These are phyloP conservation scores for Apodemia hepburni DNA, from an alignment of 2,888 invertebrate species.

Conservation along the genomic window DNA sequence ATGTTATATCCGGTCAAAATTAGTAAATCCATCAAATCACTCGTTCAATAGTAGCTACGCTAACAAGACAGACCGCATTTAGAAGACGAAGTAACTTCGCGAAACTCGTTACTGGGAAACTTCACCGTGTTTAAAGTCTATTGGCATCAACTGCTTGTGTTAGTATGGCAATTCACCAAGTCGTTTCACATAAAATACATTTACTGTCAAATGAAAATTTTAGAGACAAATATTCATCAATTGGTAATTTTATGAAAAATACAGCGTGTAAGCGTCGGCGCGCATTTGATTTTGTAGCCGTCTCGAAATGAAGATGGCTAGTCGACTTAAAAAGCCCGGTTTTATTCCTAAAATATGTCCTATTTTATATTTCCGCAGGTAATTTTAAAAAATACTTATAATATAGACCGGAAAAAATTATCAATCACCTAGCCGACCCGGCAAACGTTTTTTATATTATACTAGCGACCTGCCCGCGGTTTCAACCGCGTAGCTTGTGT, in stretches of 20 bases:
- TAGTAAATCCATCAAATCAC: conserved; percentile 1
- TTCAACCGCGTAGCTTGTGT: no score
- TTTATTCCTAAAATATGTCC: no score
- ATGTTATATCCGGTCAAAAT: background rate
- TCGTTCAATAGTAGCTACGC: conserved; percentile 12
- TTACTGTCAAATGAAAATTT: background rate
- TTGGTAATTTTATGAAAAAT: background rate
- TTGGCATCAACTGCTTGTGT: conserved; percentile 16
- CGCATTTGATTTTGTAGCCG: no score
- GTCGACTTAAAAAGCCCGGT: no score
- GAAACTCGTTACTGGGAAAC: conserved; percentile 19
- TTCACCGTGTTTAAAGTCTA: conserved; percentile 14
- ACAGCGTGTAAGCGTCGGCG: no score
- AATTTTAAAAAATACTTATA: no score
- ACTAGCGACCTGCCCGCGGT: no score
- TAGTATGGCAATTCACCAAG: background rate
- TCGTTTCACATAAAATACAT: background rate
- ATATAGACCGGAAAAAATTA: no score
- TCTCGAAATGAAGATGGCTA: no score
- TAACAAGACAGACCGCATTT: conserved; percentile 20
- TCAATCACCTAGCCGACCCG: no score
- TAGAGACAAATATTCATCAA: background rate
- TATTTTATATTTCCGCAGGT: no score
- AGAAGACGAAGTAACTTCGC: conserved; percentile 20
- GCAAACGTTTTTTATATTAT: no score